Percentiles rank a stretch among this genome's conserved stretches.
Conservation (phyloP, 2,888 invertebrate genomes). For the Ectropis crepuscularia region DNA sequence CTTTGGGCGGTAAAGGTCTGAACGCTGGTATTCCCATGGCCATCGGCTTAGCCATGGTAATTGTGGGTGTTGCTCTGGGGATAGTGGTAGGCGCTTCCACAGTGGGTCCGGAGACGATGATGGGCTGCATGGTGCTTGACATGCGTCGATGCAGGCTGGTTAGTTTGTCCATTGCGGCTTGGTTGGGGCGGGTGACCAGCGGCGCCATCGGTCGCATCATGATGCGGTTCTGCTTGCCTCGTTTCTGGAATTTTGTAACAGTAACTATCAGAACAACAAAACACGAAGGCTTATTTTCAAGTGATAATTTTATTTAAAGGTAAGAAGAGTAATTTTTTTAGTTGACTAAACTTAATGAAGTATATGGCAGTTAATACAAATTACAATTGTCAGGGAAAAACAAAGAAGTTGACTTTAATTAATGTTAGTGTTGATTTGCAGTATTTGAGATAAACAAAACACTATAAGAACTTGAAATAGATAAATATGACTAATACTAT, state of each 20-base stretch:
- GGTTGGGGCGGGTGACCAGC: conserved; percentile 63
- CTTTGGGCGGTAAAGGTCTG: conserved; percentile 89
- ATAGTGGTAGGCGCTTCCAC: conserved; percentile 54
- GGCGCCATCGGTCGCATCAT: conserved; percentile 75
- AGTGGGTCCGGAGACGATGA: conserved; percentile 65
- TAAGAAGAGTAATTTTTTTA: too few relatives aligned
- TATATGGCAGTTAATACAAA: too few relatives aligned
- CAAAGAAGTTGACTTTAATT: too few relatives aligned
- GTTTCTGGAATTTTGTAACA: conserved; percentile 69
- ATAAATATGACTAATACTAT: too few relatives aligned
- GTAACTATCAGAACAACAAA: background rate
- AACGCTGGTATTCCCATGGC: conserved; percentile 90
- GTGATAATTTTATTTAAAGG: too few relatives aligned
- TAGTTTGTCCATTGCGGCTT: conserved; percentile 72
- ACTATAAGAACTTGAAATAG: too few relatives aligned
- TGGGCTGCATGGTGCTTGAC: conserved; percentile 72
- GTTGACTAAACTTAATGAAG: too few relatives aligned
- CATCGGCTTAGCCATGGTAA: conserved; percentile 82
- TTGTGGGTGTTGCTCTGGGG: conserved; percentile 49
- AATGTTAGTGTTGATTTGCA: background rate
- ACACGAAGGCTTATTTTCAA: too few relatives aligned
- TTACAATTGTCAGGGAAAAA: too few relatives aligned
- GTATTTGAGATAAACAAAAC: too few relatives aligned
- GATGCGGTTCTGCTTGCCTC: conserved; percentile 79
- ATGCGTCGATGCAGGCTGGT: conserved; percentile 64